These are phyloP conservation scores for Steromphala cineraria DNA, from an alignment of 2,888 invertebrate genomes.

Conservation along the genomic window DNA sequence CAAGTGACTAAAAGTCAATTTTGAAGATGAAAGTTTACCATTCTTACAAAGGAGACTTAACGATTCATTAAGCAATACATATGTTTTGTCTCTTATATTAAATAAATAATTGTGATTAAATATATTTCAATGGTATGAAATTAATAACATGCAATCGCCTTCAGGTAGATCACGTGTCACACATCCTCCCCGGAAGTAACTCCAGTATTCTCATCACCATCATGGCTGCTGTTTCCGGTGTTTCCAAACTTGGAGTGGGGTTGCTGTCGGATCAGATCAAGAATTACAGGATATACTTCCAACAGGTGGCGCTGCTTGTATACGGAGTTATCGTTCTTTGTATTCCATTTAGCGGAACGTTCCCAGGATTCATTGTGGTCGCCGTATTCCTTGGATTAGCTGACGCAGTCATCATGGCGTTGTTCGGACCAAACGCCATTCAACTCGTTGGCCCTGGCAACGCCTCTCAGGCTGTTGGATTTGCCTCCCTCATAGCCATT, in stretches of 20 bases:
- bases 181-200: background rate
- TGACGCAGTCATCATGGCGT: slow-evolving; percentile 18
- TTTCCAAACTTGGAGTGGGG: slow-evolving; percentile 13
- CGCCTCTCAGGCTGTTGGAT: slow-evolving; percentile 13
- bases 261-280: background rate
- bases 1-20: no score
- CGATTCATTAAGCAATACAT: no score
- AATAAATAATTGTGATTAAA: no score
- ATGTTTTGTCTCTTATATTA: no score
- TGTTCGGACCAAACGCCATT: slow-evolving; percentile 17
- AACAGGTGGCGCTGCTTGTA: slow-evolving; percentile 15
- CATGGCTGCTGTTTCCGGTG: slow-evolving; percentile 6
- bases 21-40: no score
- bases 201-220: slow-evolving; percentile 4
- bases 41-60: no score
- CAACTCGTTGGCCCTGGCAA: slow-evolving; percentile 10
- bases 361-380: background rate
- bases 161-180: slow-evolving; percentile 17
- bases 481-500: slow-evolving; percentile 4
- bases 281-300: slow-evolving; percentile 12
- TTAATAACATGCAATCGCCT: background rate
- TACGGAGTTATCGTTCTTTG: slow-evolving; percentile 15
- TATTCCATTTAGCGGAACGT: background rate
- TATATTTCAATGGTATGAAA: no score
- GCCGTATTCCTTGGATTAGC: background rate